Percentiles rank a stretch among this genome's conserved stretches.
Conservation (phyloP, 92 coral and sea anemone species). For the Zoanthus gigantus region DNA sequence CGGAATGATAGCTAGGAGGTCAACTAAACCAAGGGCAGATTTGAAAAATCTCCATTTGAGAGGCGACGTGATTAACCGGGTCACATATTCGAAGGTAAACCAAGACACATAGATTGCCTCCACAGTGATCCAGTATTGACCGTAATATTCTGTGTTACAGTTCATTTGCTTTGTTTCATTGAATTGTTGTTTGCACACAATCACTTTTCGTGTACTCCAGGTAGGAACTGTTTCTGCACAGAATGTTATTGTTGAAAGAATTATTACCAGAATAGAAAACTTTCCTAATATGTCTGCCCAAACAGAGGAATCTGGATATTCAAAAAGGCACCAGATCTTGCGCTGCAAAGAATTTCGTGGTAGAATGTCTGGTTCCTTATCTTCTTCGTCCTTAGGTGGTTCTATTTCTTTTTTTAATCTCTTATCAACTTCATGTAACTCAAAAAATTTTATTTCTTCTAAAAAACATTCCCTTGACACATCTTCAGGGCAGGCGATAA, state of each 20-base stretch:
- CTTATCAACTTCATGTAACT: conserved; percentile 85
- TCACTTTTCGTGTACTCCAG: conserved; percentile 38
- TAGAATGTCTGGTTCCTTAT: not conserved
- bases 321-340: conserved; percentile 80
- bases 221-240: conserved; percentile 81
- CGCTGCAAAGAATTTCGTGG: conserved; percentile 65
- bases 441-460: conserved; percentile 88
- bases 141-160: conserved; percentile 17
- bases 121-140: conserved; percentile 74
- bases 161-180: conserved; percentile 29
- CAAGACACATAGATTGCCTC: conserved; percentile 82
- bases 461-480: conserved; percentile 88
- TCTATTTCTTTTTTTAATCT: conserved; percentile 79
- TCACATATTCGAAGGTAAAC: conserved; percentile 86
- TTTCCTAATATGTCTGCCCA: conserved; percentile 78
- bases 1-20: conserved; percentile 84
- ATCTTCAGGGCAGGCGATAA: conserved; percentile 90
- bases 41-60: conserved; percentile 63
- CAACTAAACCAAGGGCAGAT: conserved; percentile 86
- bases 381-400: conserved; percentile 42
- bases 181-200: conserved; percentile 39
- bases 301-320: conserved; percentile 80
- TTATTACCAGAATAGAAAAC: conserved; percentile 74
- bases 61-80: conserved; percentile 79
- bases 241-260: conserved; percentile 83